Evolutionary conservation across 2,797 vertebrate species (phyloP), one percentile per base, ranked within the genome.

Genomic region (Melopsittacus undulatus): DNA sequence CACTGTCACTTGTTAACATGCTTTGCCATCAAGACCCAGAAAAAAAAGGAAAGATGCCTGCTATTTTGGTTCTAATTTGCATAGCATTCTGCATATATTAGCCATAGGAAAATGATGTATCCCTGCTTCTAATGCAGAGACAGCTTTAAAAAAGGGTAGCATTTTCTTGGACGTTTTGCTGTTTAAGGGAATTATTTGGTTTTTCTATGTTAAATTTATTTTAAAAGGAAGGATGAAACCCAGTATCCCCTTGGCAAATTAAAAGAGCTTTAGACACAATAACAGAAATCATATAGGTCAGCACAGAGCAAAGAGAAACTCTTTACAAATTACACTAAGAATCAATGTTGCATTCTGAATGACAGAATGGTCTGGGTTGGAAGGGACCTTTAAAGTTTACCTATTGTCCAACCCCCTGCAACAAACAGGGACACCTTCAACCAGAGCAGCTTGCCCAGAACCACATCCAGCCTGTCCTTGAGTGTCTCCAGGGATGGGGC

Each of bases 291-390:
- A 94, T 29, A 74, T 8, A 92, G 83, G 95, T 94, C 92, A 97
- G 94, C 85, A 97, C 75, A 97, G 86, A 96, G 93, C 94, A 96
- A 93, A 87, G 73, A 87, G 30, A 78, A 93, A 74, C 18, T 18
- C 15, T 46, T 46, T 67, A 68, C 32, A 83, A 89, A 83, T 61
- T 86, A 70, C 61, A 84, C 26, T 30, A 59, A 36, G 61, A 95
- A 87, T 62, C n/a, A 68, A 30, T 11, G 43, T 27, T 81, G 34
- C 24, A n/a, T 56, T 89, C 43, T 78, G 90, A 88, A 11, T 49
- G 23, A 36, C 34, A 59, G 56, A 59, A 59, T 6, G 34, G 34
- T 36, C 16, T 59, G 57, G 57, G 15, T 17, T 36, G 23, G 34
- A 59, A 59, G 10, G 34, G 23, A 59, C 57, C 57, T 59, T 59